Evolutionary conservation across 2,113 vertebrate genomes (phyloP).

Genomic region (Caranx ignobilis): DNA sequence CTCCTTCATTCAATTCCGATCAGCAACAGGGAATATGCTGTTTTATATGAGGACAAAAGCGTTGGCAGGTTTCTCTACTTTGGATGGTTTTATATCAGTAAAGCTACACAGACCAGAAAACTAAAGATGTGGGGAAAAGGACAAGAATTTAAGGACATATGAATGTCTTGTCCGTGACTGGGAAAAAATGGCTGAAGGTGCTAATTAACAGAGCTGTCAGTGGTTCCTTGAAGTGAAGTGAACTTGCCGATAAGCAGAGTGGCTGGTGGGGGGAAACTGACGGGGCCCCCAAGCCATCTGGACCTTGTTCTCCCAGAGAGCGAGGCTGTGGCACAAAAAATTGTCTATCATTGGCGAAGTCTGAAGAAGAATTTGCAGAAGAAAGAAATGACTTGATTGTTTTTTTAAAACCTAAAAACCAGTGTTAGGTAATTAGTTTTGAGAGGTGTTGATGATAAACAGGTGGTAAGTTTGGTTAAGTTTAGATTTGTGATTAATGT

Average conservation of each 20-base stretch:
- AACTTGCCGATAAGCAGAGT: constrained; percentile 80
- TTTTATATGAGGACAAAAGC: neutral
- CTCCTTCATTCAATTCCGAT: neutral
- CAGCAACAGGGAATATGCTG: neutral
- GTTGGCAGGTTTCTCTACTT: neutral
- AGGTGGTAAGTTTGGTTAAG: constrained; percentile 6
- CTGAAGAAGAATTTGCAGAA: neutral
- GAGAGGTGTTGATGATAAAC: constrained; percentile 35
- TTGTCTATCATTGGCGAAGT: constrained; percentile 19
- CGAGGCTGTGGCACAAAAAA: constrained; percentile 41
- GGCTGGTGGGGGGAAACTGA: constrained; percentile 68
- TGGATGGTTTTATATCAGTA: constrained; percentile 8
- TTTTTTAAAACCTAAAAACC: constrained; percentile 5
- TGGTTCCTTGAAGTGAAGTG: constrained; percentile 84
- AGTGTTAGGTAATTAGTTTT: neutral
- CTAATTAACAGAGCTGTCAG: constrained; percentile 85
- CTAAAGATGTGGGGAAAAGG: constrained; percentile 22
- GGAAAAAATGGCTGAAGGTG: constrained; percentile 74
- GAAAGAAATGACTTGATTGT: neutral
- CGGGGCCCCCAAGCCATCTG: constrained; percentile 74
- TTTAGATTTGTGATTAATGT: neutral
- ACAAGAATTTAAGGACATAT: constrained; percentile 42
- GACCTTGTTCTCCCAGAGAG: constrained; percentile 76
- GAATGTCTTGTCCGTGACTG: constrained; percentile 38
- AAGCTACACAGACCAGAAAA: neutral